A percentile compares a stretch with the other conserved stretches of the same genome.
phyloP scores from a whole-genome alignment of 2,888 invertebrate species.

The Willowsia nigromaculata region DNA sequence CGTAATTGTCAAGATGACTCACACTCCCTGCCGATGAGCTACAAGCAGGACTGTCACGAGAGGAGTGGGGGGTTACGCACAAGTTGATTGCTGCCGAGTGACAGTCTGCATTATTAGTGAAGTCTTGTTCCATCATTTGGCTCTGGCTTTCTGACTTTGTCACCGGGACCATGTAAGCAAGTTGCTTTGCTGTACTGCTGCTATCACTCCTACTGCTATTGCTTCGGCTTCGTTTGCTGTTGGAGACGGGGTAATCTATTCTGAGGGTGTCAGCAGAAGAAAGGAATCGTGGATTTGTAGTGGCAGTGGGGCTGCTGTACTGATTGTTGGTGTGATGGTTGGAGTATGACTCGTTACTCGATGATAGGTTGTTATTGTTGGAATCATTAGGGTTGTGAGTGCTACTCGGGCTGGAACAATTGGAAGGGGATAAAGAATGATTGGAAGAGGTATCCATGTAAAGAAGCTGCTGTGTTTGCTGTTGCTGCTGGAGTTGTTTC shows the following conservation, averaged over 20 bases:
- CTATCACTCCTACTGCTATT: constrained; percentile 70
- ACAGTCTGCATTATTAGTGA: constrained; percentile 54
- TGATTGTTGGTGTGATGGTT: constrained; percentile 28
- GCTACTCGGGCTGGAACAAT: constrained; percentile 69
- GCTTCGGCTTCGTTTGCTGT: constrained; percentile 58
- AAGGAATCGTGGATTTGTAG: constrained; percentile 49
- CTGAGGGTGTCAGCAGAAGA: constrained; percentile 60
- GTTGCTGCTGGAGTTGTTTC: constrained; percentile 47
- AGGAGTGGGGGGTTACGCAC: constrained; percentile 66
- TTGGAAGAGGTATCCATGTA: constrained; percentile 68
- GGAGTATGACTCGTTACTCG: constrained; percentile 56
- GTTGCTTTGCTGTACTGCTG: constrained; percentile 38
- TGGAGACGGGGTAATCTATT: constrained; percentile 59
- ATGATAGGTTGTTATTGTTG: constrained; percentile 65
- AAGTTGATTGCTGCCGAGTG: constrained; percentile 66
- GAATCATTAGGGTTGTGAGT: constrained; percentile 71
- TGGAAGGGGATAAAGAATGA: constrained; percentile 65
- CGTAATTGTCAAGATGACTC: constrained; percentile 65
- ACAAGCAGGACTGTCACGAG: constrained; percentile 67
- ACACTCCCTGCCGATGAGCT: constrained; percentile 70
- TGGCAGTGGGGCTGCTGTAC: constrained; percentile 16
- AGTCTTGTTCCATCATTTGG: constrained; percentile 69
- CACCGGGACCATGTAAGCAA: constrained; percentile 24
- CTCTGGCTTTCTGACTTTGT: constrained; percentile 49
- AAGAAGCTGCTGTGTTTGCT: constrained; percentile 50